These are phyloP conservation scores for Sclerodermus sp. DNA, from an alignment of 2,888 invertebrate genomes.

Conservation along the genomic window DNA sequence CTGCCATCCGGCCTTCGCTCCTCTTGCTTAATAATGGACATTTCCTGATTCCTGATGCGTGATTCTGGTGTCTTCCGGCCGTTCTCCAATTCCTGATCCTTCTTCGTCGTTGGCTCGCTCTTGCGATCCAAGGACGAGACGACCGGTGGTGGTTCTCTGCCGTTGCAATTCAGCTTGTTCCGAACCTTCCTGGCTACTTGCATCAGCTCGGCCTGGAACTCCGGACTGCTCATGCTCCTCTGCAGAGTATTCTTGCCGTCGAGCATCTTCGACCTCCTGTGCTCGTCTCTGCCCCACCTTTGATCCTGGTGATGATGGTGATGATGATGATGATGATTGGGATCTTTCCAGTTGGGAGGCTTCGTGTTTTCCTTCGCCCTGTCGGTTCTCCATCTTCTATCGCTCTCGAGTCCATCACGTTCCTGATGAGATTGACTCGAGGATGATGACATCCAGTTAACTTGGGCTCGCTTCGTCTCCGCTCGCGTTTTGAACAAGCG, in stretches of 20 bases:
- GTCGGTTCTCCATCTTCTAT: slow-evolving; percentile 24
- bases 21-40: slow-evolving; percentile 23
- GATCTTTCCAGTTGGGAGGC: slow-evolving; percentile 9
- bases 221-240: slow-evolving; percentile 58
- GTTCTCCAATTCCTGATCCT: slow-evolving; percentile 9
- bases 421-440: slow-evolving; percentile 5
- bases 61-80: slow-evolving; percentile 3
- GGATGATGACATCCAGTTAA: slow-evolving; percentile 33
- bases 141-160: slow-evolving; percentile 3
- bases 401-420: slow-evolving; percentile 21
- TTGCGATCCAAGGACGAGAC: slow-evolving; percentile 18
- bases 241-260: slow-evolving; percentile 54
- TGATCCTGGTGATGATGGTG: background rate
- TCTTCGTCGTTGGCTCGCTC: slow-evolving; percentile 9
- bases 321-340: slow-evolving; percentile 8
- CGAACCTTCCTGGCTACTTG: slow-evolving; percentile 44
- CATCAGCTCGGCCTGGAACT: slow-evolving; percentile 62
- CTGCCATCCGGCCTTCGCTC: slow-evolving; percentile 24
- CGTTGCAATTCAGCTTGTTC: slow-evolving; percentile 38
- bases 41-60: slow-evolving; percentile 24
- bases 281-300: slow-evolving; percentile 24
- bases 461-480: slow-evolving; percentile 65
- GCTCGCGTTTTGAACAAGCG: slow-evolving; percentile 76
- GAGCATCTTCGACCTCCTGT: slow-evolving; percentile 31
- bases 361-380: slow-evolving; percentile 12